Evolutionary conservation across 2,113 vertebrate genomes (phyloP).

Genomic region (Urocolius indicus): DNA sequence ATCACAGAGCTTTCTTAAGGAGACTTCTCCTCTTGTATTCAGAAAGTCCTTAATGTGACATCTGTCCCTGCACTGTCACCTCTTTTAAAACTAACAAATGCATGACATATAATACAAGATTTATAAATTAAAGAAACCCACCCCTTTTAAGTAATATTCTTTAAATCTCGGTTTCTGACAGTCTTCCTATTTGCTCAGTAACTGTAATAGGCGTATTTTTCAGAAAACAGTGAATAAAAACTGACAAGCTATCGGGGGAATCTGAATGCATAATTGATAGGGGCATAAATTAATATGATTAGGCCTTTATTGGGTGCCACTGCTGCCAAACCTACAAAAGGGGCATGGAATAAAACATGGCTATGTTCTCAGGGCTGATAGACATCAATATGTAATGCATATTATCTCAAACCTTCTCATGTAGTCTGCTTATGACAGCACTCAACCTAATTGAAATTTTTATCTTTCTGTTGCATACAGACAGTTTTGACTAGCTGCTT

Average conservation of each 20-base stretch:
- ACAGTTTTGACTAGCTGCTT: slow-evolving; percentile 81
- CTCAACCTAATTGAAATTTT: slow-evolving; percentile 88
- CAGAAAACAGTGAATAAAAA: slow-evolving; percentile 89
- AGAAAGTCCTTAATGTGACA: slow-evolving; percentile 81
- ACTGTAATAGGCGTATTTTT: slow-evolving; percentile 85
- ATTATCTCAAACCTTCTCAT: slow-evolving; percentile 88
- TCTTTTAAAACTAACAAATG: slow-evolving; percentile 79
- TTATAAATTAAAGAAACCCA: slow-evolving; percentile 84
- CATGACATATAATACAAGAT: slow-evolving; percentile 81
- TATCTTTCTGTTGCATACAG: slow-evolving; percentile 85
- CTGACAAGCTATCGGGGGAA: slow-evolving; percentile 90
- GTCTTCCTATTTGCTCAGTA: slow-evolving; percentile 82
- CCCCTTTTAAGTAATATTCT: slow-evolving; percentile 87
- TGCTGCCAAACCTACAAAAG: slow-evolving; percentile 87
- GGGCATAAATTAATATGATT: slow-evolving; percentile 94
- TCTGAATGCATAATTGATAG: slow-evolving; percentile 94
- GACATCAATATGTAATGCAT: slow-evolving; percentile 90
- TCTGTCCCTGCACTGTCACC: slow-evolving; percentile 72
- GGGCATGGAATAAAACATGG: slow-evolving; percentile 84
- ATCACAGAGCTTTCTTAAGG: slow-evolving; percentile 37
- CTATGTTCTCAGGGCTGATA: slow-evolving; percentile 82
- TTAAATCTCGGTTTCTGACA: slow-evolving; percentile 86
- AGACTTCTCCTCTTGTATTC: slow-evolving; percentile 58
- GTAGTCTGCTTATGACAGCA: slow-evolving; percentile 81
- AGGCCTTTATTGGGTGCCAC: slow-evolving; percentile 83